Conservation (phyloP, 2,888 invertebrate species). For the Thereva unica region DNA sequence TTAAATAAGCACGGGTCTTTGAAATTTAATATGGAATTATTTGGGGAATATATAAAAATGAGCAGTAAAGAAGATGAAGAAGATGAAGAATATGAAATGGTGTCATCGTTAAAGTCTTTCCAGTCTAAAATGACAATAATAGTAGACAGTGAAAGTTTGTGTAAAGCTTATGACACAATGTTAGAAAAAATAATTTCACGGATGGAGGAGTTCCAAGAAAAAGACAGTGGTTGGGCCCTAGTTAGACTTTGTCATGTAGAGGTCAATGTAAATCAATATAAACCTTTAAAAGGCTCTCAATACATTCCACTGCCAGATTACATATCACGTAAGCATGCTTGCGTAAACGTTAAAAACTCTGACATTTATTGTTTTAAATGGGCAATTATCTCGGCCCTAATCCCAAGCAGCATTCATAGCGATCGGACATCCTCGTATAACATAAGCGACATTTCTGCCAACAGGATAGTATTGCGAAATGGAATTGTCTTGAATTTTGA, state of each 20-base stretch:
- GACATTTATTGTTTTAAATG: constrained; percentile 45
- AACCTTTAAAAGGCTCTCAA: constrained; percentile 41
- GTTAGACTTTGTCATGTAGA: constrained; percentile 31
- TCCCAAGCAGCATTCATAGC: neutral
- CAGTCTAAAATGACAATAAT: constrained; percentile 15
- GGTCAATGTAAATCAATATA: constrained; percentile 25
- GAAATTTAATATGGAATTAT: too few species aligned
- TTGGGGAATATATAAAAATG: too few species aligned
- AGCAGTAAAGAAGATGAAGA: too few species aligned
- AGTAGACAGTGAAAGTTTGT: neutral
- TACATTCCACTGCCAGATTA: constrained; percentile 16
- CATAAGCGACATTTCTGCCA: constrained; percentile 1
- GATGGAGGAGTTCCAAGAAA: constrained; percentile 45
- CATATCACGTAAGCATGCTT: constrained; percentile 37
- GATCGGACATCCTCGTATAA: constrained; percentile 4
- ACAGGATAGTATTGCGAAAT: neutral
- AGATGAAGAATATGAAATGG: neutral
- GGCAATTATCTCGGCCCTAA: constrained; percentile 44
- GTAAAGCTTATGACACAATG: neutral
- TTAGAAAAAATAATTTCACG: neutral
- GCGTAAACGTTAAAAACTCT: constrained; percentile 44
- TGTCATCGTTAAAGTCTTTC: constrained; percentile 13
- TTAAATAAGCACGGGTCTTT: too few species aligned
- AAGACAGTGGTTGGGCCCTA: constrained; percentile 44
- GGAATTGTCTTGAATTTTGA: constrained; percentile 39